Evolutionary conservation across 2,797 vertebrate species (phyloP).

Genomic region (Carcharodon carcharias): DNA sequence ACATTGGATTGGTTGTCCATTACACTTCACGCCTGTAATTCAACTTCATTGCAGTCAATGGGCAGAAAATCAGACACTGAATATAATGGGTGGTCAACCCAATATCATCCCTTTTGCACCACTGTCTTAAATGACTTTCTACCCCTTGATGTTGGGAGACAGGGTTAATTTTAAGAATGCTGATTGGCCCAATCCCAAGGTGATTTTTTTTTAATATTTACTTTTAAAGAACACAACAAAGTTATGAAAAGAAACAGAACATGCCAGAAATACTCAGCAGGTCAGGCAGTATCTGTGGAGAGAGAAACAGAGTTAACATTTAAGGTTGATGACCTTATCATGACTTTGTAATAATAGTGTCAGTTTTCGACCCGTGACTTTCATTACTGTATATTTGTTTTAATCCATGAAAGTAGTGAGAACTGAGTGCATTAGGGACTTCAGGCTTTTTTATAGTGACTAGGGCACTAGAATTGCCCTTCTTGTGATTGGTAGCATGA

Average conservation of each 20-base stretch:
- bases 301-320: neutral
- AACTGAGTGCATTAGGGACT: neutral
- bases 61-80: neutral
- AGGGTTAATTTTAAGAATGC: neutral
- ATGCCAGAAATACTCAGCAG: neutral
- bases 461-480: neutral
- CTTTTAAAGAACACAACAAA: neutral
- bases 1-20: no score
- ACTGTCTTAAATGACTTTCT: neutral
- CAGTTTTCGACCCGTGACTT: neutral
- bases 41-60: neutral
- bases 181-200: neutral
- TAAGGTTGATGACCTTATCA: neutral
- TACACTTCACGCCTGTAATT: no score
- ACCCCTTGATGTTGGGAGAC: neutral
- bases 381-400: neutral
- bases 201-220: neutral
- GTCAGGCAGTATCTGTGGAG: neutral
- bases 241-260: neutral
- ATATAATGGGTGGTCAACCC: no score
- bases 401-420: neutral
- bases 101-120: neutral
- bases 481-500: neutral
- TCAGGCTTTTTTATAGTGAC: neutral
- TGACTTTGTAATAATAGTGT: neutral